Percentiles rank a stretch among this genome's conserved stretches.
Conservation (phyloP, 2,888 invertebrate species). For the Sericinus montela region DNA sequence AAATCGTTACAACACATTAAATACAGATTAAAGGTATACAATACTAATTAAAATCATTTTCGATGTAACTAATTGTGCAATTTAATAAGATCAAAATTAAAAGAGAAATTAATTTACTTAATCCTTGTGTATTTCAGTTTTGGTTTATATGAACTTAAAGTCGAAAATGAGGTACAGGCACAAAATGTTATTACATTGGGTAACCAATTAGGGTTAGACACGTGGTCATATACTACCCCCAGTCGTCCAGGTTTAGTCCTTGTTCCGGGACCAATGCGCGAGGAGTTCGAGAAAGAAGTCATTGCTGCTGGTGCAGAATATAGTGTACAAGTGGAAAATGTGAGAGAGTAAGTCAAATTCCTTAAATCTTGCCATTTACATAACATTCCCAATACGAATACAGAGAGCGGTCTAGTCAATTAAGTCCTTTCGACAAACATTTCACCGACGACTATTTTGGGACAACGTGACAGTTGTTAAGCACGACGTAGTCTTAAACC, state of each 20-base stretch:
- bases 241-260: conserved; percentile 32
- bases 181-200: conserved; percentile 39
- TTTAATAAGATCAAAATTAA: too few relatives aligned
- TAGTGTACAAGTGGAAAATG: conserved; percentile 44
- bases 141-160: conserved; percentile 32
- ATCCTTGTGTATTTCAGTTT: conserved; percentile 32
- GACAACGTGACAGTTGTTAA: too few relatives aligned
- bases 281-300: conserved; percentile 41
- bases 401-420: too few relatives aligned
- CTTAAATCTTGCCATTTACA: too few relatives aligned
- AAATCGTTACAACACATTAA: too few relatives aligned
- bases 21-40: too few relatives aligned
- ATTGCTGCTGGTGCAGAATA: conserved; percentile 36
- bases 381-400: too few relatives aligned
- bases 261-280: conserved; percentile 38
- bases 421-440: too few relatives aligned
- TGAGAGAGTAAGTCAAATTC: conserved; percentile 49
- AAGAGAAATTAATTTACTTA: neutral
- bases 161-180: conserved; percentile 26
- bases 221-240: conserved; percentile 41
- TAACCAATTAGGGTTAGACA: conserved; percentile 35
- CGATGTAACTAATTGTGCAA: too few relatives aligned
- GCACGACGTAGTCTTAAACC: too few relatives aligned
- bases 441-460: too few relatives aligned
- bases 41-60: too few relatives aligned